phyloP scores from a whole-genome alignment of 2,797 vertebrate species.

The Dendrocincla tyrannina region DNA sequence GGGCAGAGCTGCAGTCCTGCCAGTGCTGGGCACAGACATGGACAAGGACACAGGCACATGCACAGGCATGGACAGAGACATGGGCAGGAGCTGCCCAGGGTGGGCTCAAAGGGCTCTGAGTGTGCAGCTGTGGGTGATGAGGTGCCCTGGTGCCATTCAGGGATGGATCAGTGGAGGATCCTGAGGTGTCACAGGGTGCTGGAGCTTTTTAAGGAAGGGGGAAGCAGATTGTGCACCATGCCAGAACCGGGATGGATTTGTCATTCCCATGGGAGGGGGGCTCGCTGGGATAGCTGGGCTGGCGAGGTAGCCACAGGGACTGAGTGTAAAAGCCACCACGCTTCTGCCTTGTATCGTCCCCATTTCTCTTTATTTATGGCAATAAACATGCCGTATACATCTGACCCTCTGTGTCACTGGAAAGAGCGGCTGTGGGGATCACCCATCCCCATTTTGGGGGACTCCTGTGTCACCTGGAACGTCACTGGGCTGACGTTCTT shows the following conservation, averaged over 20 bases:
- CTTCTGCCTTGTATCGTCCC: background rate
- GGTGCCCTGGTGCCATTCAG: background rate
- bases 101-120: background rate
- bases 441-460: background rate
- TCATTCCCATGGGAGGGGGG: background rate
- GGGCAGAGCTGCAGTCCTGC: background rate
- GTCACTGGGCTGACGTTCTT: no score
- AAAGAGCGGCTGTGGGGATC: background rate
- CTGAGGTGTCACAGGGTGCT: background rate
- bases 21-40: fast-evolving
- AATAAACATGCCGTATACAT: background rate
- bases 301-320: background rate
- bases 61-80: background rate
- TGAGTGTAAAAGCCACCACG: background rate
- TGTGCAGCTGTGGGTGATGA: background rate
- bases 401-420: background rate
- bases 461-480: background rate
- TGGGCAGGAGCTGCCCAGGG: background rate
- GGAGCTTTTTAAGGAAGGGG: background rate
- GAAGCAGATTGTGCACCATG: background rate
- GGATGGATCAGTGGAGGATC: background rate
- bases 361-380: background rate
- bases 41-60: background rate
- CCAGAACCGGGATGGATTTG: fast-evolving
- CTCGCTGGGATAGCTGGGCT: background rate